A percentile compares a stretch with the other conserved stretches of the same genome.
These are phyloP conservation scores for Dascyllus trimaculatus DNA, from an alignment of 2,113 vertebrate genomes.

Conservation along the genomic window DNA sequence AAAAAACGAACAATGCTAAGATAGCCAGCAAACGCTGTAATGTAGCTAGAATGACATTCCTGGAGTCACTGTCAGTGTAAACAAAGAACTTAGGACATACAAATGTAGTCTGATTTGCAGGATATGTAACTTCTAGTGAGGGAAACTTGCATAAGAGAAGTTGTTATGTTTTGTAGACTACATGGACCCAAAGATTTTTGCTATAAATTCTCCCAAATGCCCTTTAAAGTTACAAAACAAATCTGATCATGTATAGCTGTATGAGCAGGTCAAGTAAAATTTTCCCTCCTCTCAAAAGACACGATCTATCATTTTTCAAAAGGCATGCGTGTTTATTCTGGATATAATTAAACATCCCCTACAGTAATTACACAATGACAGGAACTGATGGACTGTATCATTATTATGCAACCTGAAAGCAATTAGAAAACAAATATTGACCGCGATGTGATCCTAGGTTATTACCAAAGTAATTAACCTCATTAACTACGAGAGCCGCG, in stretches of 20 bases:
- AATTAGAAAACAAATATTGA: constrained; percentile 78
- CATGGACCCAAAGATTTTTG: background rate
- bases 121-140: constrained; percentile 42
- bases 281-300: background rate
- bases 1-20: constrained; percentile 65
- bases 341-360: constrained; percentile 56
- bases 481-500: constrained; percentile 65
- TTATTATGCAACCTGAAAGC: constrained; percentile 74
- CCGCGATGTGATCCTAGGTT: constrained; percentile 64
- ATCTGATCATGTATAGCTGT: background rate
- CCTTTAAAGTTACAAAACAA: constrained; percentile 7
- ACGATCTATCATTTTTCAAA: constrained; percentile 21
- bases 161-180: background rate
- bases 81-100: constrained; percentile 48
- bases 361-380: constrained; percentile 65
- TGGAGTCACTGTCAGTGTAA: constrained; percentile 57
- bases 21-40: constrained; percentile 19
- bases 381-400: constrained; percentile 69
- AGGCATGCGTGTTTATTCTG: constrained; percentile 38
- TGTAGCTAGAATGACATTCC: constrained; percentile 57
- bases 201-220: background rate
- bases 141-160: background rate
- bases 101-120: constrained; percentile 52
- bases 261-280: background rate
- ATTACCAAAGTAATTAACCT: constrained; percentile 77